A percentile compares a stretch with the other conserved stretches of the same genome.
Conservation (phyloP, 2,888 invertebrate genomes). For the Aspidiotus destructor region DNA sequence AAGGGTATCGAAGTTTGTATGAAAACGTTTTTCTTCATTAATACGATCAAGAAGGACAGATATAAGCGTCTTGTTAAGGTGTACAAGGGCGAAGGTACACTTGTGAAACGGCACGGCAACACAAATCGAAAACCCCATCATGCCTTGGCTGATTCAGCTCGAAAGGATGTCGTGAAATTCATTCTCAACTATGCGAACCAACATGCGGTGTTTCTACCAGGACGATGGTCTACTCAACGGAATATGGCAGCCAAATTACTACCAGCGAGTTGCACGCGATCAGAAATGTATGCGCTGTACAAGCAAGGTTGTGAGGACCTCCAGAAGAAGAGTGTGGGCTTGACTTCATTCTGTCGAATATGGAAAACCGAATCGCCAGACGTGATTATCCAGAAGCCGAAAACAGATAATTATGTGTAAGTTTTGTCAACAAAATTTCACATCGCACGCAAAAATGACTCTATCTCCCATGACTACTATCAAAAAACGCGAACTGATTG, state of each 20-base stretch:
- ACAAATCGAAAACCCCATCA: background rate
- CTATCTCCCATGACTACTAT: background rate
- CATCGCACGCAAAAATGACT: background rate
- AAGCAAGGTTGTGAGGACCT: too few species aligned
- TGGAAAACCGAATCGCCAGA: background rate
- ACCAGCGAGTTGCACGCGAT: background rate
- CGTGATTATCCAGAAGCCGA: background rate
- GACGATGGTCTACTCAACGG: background rate
- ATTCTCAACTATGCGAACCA: background rate
- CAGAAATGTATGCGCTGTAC: background rate
- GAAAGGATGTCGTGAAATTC: background rate
- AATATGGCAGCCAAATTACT: background rate
- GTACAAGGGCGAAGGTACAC: background rate
- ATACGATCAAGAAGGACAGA: background rate
- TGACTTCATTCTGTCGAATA: background rate
- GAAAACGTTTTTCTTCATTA: background rate
- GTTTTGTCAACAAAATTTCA: background rate
- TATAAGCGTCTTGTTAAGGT: background rate
- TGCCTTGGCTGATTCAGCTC: too few species aligned
- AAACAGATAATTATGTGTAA: background rate
- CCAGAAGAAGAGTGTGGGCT: too few species aligned
- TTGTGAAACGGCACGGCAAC: background rate
- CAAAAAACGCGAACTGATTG: background rate
- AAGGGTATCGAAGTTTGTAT: slow-evolving; percentile 5
- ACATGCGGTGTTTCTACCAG: background rate